Evolutionary conservation across 1,140 invertebrate species (phyloP).

Genomic region (Wasmannia auropunctata): DNA sequence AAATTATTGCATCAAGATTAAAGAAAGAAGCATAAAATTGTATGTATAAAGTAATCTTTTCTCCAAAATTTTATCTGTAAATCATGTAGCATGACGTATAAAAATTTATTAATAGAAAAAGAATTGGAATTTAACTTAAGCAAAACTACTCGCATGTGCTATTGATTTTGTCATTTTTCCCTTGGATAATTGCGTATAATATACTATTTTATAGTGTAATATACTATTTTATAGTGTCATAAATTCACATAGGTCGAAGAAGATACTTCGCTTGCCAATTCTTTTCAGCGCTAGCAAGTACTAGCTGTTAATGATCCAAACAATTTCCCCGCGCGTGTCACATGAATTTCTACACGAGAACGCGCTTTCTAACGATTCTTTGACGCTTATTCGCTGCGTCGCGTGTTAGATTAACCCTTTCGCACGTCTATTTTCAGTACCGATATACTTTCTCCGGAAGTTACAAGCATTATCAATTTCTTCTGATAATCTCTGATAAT

Average conservation of each 20-base stretch:
- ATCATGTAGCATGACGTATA: too few relatives aligned
- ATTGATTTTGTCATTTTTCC: too few relatives aligned
- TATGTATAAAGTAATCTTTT: too few relatives aligned
- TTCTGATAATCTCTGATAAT: too few relatives aligned
- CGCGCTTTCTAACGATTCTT: slow-evolving; percentile 52
- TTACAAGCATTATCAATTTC: not conserved
- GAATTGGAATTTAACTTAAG: too few relatives aligned
- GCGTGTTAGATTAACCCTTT: slow-evolving; percentile 35
- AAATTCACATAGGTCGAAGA: not conserved
- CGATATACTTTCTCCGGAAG: slow-evolving; percentile 28
- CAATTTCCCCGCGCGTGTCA: slow-evolving; percentile 32
- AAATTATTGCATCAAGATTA: too few relatives aligned
- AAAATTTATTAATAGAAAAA: too few relatives aligned
- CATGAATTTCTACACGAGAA: slow-evolving; percentile 48
- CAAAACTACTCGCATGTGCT: too few relatives aligned
- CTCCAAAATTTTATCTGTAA: too few relatives aligned
- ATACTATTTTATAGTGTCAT: too few relatives aligned
- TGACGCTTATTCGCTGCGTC: slow-evolving; percentile 19
- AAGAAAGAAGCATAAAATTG: too few relatives aligned
- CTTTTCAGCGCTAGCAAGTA: not conserved
- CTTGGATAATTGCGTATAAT: not conserved
- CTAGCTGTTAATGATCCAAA: slow-evolving; percentile 30
- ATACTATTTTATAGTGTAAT: not conserved
- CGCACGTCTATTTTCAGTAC: slow-evolving; percentile 8
- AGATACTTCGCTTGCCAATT: not conserved